These are phyloP conservation scores for Mesocentrotus franciscanus DNA, from an alignment of 53 echinoderm and acorn worm species.

Conservation along the genomic window DNA sequence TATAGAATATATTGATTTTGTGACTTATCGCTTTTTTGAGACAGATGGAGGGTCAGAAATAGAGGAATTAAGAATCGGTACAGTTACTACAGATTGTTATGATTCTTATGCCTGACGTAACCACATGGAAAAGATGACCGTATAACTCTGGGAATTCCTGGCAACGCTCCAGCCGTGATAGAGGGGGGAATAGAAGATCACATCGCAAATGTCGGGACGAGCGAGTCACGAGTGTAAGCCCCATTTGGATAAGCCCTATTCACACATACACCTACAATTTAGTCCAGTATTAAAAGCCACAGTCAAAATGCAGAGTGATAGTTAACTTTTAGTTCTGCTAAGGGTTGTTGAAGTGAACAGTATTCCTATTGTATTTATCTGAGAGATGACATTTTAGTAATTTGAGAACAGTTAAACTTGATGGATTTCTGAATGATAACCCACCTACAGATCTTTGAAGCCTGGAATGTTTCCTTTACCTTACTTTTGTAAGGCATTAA, in stretches of 20 bases:
- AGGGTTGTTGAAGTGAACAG: background rate
- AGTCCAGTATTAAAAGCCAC: background rate
- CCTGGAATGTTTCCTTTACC: too few relatives aligned
- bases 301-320: background rate
- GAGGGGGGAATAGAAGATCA: background rate
- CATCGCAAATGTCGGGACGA: conserved; percentile 23
- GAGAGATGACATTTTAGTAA: too few relatives aligned
- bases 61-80: background rate
- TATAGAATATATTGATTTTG: background rate
- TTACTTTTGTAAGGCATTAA: too few relatives aligned
- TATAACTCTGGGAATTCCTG: conserved; percentile 35
- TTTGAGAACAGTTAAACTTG: too few relatives aligned
- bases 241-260: background rate
- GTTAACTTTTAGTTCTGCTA: background rate
- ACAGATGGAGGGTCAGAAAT: conserved; percentile 8
- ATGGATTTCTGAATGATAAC: too few relatives aligned
- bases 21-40: background rate
- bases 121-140: conserved; percentile 18
- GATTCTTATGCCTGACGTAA: background rate
- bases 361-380: too few relatives aligned
- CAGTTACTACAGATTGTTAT: conserved; percentile 14
- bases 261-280: background rate
- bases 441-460: too few relatives aligned
- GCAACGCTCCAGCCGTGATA: conserved; percentile 21
- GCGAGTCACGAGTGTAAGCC: conserved; percentile 15